A percentile compares a stretch with the other conserved stretches of the same genome.
These are phyloP conservation scores for Zenarchopterus dispar DNA, from an alignment of 2,797 vertebrate species.

Conservation along the genomic window DNA sequence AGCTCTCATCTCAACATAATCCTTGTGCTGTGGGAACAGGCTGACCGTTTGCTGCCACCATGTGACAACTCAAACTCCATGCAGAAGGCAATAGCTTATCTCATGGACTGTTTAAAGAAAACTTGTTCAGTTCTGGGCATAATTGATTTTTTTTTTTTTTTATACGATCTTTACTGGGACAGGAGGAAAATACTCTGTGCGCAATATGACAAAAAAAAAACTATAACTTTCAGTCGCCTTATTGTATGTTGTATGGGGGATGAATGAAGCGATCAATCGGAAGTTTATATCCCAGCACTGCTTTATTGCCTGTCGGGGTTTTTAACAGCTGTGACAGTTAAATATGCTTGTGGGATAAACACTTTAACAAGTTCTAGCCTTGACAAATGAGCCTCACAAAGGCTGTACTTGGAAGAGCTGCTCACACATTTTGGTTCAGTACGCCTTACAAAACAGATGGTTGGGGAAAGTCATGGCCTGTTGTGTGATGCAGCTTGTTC, in stretches of 20 bases:
- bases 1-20: conserved; percentile 12
- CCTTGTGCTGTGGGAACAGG: conserved; percentile 7
- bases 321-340: conserved; percentile 2
- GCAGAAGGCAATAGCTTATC: conserved; percentile 19
- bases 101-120: conserved; percentile 3
- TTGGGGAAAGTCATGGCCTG: conserved; percentile 13
- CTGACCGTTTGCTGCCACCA: conserved; percentile 61
- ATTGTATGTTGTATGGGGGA: neutral
- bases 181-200: too few relatives aligned
- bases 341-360: conserved; percentile 34
- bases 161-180: neutral
- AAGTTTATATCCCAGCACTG: neutral
- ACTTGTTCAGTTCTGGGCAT: neutral
- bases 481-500: conserved; percentile 19
- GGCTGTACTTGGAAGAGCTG: neutral
- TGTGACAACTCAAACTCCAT: conserved; percentile 49
- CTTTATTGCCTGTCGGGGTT: neutral
- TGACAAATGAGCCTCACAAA: conserved; percentile 10
- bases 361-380: neutral
- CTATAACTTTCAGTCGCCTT: neutral
- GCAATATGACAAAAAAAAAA: neutral
- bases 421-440: conserved; percentile 7
- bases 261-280: conserved; percentile 6
- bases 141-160: conserved; percentile 30
- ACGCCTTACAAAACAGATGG: conserved; percentile 33